Evolutionary conservation across 2,888 invertebrate species (phyloP).

Genomic region (Apamea sordens): DNA sequence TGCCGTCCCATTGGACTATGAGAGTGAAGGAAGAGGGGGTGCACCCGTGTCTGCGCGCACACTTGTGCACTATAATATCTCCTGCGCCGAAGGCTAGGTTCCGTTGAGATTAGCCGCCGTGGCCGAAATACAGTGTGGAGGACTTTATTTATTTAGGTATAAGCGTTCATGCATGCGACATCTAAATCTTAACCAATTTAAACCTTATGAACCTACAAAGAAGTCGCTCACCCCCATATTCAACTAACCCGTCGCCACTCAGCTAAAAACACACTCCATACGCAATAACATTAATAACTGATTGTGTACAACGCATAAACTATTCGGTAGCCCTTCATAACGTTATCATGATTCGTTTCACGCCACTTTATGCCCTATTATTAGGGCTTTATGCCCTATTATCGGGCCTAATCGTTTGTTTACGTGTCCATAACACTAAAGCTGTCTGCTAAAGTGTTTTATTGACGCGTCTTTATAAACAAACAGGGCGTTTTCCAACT

Average conservation of each 20-base stretch:
- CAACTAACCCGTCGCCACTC: constrained; percentile 29
- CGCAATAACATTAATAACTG: constrained; percentile 65
- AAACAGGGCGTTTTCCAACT: constrained; percentile 60
- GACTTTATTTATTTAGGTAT: neutral
- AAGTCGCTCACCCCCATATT: neutral
- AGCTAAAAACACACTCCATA: constrained; percentile 51
- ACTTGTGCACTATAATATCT: too few relatives aligned
- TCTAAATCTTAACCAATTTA: constrained; percentile 12
- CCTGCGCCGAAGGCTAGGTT: too few relatives aligned
- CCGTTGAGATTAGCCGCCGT: too few relatives aligned
- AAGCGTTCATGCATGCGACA: constrained; percentile 5
- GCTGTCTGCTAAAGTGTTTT: constrained; percentile 76
- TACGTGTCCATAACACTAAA: constrained; percentile 76
- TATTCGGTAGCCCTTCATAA: constrained; percentile 60
- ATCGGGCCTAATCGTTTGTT: constrained; percentile 78
- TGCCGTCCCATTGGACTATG: too few relatives aligned
- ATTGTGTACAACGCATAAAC: constrained; percentile 58
- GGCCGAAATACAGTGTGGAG: too few relatives aligned
- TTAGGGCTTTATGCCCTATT: constrained; percentile 68
- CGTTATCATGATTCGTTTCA: constrained; percentile 61
- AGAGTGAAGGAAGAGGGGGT: too few relatives aligned
- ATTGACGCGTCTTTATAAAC: constrained; percentile 69
- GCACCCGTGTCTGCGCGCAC: too few relatives aligned
- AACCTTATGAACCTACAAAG: neutral
- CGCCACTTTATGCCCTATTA: constrained; percentile 70